Evolutionary conservation across 2,888 invertebrate genomes (phyloP), one percentile per base, ranked within the genome.

Genomic region (Synergus umbraculus): DNA sequence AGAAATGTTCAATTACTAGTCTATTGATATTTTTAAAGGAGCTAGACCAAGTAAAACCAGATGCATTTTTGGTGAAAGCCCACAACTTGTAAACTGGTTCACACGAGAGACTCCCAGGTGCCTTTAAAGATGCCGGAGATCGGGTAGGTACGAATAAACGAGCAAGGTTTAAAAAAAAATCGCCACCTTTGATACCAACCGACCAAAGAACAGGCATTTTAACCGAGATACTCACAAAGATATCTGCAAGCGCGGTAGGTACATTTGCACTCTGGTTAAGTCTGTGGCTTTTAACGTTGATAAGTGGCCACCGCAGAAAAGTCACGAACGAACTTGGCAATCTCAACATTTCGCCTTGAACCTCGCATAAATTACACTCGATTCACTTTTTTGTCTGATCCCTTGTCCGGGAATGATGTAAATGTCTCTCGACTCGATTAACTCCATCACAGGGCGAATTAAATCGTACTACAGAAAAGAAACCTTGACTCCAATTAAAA

Each of bases 141-240:
- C 43, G 10, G 29, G n/a, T 18, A 43, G 43, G 18, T 4, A 66
- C 66, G 43, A 66, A 46, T 67, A 67, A 67, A 67, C 13, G 44
- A 67, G 44, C 67, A 22, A 18, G 44, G 12, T 67, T 65, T 43
- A 4, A 44, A 67, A 67, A 67, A 67, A 67, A 66, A 67, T 46
- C 8, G 44, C 67, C 46, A 67, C 67, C 67, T 67, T 67, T 67
- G 67, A 67, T 67, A 43, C 67, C 4, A 22, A 44, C 67, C 67
- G 67, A 44, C 67, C 44, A 67, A 67, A 44, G 67, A 67, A 67
- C 67, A 67, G 22, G 46, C 67, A 67, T 46, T 67, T 67, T 67
- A 67, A 67, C 67, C 67, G 67, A 67, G 67, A 67, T 67, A 67
- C 65, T 65, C n/a, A 65, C 67, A 67, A 46, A 67, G 67, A 67